A percentile compares a stretch with the other conserved stretches of the same genome.
phyloP scores from a whole-genome alignment of 2,888 invertebrate genomes.

The Caenorhabditis afra region DNA sequence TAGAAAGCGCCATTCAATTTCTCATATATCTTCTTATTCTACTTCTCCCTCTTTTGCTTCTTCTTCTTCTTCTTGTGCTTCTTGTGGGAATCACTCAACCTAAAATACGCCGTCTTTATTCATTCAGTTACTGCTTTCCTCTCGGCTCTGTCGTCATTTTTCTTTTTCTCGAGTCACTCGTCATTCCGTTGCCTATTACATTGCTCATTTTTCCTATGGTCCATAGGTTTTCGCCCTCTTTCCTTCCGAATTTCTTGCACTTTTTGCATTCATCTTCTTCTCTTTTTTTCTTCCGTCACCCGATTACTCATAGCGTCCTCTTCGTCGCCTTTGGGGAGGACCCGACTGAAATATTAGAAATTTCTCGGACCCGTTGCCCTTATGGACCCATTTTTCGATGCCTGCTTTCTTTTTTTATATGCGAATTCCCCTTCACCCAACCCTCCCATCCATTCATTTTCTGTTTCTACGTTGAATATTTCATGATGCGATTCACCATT shows the following conservation, averaged over 20 bases:
- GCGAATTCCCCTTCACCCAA: constrained; percentile 5
- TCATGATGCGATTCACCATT: constrained; percentile 46
- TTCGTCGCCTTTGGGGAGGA: constrained; percentile 11
- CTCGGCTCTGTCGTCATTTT: constrained; percentile 30
- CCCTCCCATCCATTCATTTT: constrained; percentile 56
- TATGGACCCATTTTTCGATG: constrained; percentile 21
- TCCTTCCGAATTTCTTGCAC: constrained; percentile 30
- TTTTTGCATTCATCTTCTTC: constrained; percentile 19
- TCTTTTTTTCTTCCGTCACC: background rate
- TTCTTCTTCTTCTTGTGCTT: no score
- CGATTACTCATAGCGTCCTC: constrained; percentile 42
- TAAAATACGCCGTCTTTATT: constrained; percentile 49
- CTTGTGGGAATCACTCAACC: constrained; percentile 55
- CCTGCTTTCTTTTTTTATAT: constrained; percentile 27
- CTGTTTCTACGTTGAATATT: constrained; percentile 51
- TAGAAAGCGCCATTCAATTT: constrained; percentile 60
- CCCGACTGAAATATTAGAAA: constrained; percentile 24
- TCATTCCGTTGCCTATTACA: constrained; percentile 18
- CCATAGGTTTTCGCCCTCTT: background rate
- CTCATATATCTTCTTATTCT: constrained; percentile 44
- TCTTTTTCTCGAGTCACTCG: constrained; percentile 24
- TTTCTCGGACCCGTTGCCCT: constrained; percentile 24
- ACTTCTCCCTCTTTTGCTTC: no score
- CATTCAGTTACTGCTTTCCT: constrained; percentile 1
- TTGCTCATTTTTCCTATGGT: constrained; percentile 5